Percentiles rank a stretch among this genome's conserved stretches.
phyloP scores from a whole-genome alignment of 2,113 vertebrate genomes.

The Ardeotis arabs region DNA sequence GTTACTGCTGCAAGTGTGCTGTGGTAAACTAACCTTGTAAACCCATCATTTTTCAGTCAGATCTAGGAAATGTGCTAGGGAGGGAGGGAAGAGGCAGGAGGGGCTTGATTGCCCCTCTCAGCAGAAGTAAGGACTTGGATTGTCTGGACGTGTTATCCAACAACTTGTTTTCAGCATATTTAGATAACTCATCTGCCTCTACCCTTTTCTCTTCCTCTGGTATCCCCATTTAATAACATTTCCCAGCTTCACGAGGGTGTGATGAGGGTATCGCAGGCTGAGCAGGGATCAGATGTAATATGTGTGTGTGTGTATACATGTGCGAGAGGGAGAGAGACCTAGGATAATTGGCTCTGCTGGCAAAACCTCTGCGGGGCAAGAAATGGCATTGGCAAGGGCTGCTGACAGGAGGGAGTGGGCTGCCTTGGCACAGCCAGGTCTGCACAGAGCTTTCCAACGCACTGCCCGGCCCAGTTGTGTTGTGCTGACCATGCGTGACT shows the following conservation, averaged over 20 bases:
- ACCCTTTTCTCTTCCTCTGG: not conserved
- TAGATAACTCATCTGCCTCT: not conserved
- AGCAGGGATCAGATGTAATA: not conserved
- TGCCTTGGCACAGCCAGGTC: not conserved
- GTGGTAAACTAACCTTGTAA: not conserved
- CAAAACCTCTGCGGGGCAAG: not conserved
- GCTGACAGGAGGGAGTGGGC: not conserved
- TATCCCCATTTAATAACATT: slow-evolving; percentile 1
- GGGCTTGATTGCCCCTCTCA: not conserved
- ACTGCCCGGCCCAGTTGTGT: fast-evolving
- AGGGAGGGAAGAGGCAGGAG: not conserved
- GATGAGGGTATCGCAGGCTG: not conserved
- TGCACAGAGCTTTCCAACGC: not conserved
- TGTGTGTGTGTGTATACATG: not conserved
- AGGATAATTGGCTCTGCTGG: not conserved
- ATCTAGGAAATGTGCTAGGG: not conserved
- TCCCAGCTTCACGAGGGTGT: not conserved
- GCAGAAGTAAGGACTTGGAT: not conserved
- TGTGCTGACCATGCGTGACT: not conserved
- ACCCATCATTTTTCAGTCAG: not conserved
- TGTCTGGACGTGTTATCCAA: not conserved
- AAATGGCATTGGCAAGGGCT: not conserved
- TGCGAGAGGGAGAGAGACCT: not conserved
- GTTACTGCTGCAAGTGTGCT: not conserved
- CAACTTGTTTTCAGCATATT: slow-evolving; percentile 1